These are phyloP conservation scores for Brachionus sp. DNA, from an alignment of 1,140 invertebrate species.

Conservation along the genomic window DNA sequence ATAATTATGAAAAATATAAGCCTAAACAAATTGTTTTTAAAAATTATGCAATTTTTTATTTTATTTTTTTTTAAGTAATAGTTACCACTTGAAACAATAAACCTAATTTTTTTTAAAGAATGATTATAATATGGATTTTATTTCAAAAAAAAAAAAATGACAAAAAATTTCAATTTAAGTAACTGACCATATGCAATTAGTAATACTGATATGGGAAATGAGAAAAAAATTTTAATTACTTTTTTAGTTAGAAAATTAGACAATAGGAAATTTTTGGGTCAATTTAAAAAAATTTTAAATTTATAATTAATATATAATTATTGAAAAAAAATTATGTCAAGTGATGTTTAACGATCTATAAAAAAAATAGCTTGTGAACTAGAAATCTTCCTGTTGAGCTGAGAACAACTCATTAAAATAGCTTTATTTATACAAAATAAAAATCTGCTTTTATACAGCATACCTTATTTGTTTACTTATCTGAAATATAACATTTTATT, in stretches of 20 bases:
- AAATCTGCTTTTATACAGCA: not conserved
- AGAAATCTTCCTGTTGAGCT: not conserved
- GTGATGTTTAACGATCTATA: not conserved
- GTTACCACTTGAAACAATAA: not conserved
- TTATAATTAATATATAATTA: not conserved
- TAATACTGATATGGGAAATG: not conserved
- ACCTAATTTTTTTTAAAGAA: not conserved
- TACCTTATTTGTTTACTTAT: not conserved
- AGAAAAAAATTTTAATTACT: not conserved
- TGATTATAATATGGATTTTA: not conserved
- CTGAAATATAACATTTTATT: not conserved
- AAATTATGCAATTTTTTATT: not conserved
- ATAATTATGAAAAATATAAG: not conserved
- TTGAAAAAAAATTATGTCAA: conserved; percentile 4
- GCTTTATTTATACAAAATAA: not conserved
- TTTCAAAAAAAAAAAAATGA: too few species aligned
- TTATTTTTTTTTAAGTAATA: not conserved
- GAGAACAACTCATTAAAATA: not conserved
- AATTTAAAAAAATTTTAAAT: not conserved
- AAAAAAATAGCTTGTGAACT: not conserved
- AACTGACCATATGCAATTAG: not conserved
- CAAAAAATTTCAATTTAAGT: not conserved
- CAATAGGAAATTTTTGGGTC: not conserved
- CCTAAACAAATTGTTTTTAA: not conserved
- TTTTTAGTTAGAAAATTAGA: not conserved